Base-by-base conservation (phyloP, 2,797 vertebrate species). In the Lutjanus argentimaculatus region DNA sequence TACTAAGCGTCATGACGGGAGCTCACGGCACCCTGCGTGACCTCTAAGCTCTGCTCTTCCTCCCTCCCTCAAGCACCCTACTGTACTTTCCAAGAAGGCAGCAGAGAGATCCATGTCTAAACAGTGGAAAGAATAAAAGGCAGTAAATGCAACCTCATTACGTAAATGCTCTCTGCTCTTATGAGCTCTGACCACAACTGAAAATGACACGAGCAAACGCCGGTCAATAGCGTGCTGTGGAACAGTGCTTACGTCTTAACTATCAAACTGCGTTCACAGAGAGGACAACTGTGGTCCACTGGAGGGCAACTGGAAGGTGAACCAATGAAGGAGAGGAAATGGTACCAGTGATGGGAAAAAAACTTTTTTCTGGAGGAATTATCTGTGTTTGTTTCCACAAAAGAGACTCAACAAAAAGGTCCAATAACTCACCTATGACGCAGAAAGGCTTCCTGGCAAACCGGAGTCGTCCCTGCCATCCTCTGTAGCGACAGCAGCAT, bases 371-470 rank as follows among this genome's bases (percentile, higher is more conserved):
- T 5, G 19, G 10, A 13, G 22, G 25, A 21, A 56, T 40, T 7
- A 19, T 48, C 6, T 13, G 7, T 16, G 3, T 56, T 9, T 45
- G 43, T 57, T 21, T 64, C 22, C 45, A 64, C 25, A 43, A 45
- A 43, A n/a, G 1, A n/a, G 12, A 52, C 19, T n/a, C 4, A 17
- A 25, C 17, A 19, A 17, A 61, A 61, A 53, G 22, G 17, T 22
- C 19, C 42, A 42, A 5, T 48, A 75, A 92, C 93, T 97, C 92
- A 98, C 98, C 98, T 92, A 99, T 98, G 59, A 99, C 96, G 90
- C 97, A 98, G 93, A 99, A 99, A 0, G 98, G 98, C 90, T 99
- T 99, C 84, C 98, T 95, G 46, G 97, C 97, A 56, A 98, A 99
- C 85, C 98, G 96, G 63, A 99, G 90, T 14, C 98, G 96, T 72